A percentile compares a stretch with the other conserved stretches of the same genome.
phyloP scores from a whole-genome alignment of 2,797 vertebrate species.

The Sorex maritimensis region DNA sequence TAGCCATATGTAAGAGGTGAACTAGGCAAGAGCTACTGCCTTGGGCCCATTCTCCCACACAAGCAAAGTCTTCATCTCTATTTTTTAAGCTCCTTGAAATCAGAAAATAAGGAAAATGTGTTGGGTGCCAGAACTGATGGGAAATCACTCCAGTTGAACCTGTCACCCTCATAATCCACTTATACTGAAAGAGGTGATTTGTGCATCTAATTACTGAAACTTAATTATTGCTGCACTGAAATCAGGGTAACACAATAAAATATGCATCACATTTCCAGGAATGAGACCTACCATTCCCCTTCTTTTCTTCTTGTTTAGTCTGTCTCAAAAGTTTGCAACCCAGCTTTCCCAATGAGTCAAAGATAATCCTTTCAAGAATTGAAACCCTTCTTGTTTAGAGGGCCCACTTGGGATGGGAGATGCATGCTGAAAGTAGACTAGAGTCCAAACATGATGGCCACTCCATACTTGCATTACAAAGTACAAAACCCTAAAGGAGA shows the following conservation, averaged over 20 bases:
- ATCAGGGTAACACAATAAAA: conserved; percentile 78
- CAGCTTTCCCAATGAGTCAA: conserved; percentile 48
- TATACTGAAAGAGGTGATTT: conserved; percentile 55
- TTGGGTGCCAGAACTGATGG: neutral
- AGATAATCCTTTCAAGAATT: conserved; percentile 12
- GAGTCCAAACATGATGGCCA: too few species aligned
- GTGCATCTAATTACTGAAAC: conserved; percentile 37
- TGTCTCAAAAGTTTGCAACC: neutral
- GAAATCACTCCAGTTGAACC: conserved; percentile 59
- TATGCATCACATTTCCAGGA: neutral
- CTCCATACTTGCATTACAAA: too few species aligned
- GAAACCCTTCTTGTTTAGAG: neutral
- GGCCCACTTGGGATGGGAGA: too few species aligned
- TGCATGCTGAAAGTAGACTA: too few species aligned
- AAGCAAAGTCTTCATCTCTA: neutral
- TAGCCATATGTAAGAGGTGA: neutral
- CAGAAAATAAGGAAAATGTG: conserved; percentile 26
- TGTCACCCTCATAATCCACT: conserved; percentile 8
- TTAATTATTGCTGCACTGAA: conserved; percentile 80
- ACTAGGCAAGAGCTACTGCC: neutral
- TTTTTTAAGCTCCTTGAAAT: conserved; percentile 60
- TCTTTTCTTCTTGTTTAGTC: conserved; percentile 64
- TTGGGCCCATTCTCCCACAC: neutral
- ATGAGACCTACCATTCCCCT: neutral
- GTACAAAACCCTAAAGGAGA: too few species aligned